Evolutionary conservation across 2,797 vertebrate genomes (phyloP).

Genomic region (Apogon talboti): DNA sequence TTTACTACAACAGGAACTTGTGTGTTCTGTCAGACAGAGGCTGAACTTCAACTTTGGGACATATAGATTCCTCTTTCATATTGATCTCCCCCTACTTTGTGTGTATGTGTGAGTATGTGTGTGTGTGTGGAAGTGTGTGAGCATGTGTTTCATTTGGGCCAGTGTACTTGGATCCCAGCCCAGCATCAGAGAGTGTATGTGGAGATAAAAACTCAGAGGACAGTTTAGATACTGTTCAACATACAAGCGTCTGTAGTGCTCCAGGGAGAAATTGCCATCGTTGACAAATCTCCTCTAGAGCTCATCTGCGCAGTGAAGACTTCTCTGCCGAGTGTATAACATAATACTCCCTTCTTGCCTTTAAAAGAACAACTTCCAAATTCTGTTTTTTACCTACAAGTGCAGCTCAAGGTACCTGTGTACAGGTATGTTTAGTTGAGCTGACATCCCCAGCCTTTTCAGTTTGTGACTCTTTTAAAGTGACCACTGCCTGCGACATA

Average conservation of each 20-base stretch:
- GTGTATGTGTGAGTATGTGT: constrained; percentile 31
- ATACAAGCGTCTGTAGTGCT: constrained; percentile 64
- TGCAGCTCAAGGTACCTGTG: constrained; percentile 25
- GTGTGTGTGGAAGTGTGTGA: constrained; percentile 34
- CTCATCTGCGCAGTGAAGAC: constrained; percentile 44
- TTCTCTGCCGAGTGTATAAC: constrained; percentile 31
- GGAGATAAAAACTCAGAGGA: constrained; percentile 76
- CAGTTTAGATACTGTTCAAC: constrained; percentile 78
- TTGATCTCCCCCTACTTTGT: constrained; percentile 55
- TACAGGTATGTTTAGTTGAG: constrained; percentile 18
- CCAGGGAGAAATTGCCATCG: constrained; percentile 67
- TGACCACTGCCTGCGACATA: not conserved
- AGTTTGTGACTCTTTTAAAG: constrained; percentile 8
- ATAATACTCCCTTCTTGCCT: constrained; percentile 32
- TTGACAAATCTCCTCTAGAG: constrained; percentile 72
- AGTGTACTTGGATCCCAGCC: constrained; percentile 59
- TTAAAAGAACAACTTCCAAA: constrained; percentile 25
- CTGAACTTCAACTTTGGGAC: constrained; percentile 83
- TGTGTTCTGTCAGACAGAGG: constrained; percentile 85
- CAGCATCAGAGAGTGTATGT: constrained; percentile 61
- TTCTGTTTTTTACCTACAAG: constrained; percentile 24
- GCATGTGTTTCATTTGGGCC: constrained; percentile 66
- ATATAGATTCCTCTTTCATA: constrained; percentile 80
- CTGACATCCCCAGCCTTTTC: not conserved
- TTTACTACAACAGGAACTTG: constrained; percentile 88